Conservation (phyloP, 1,140 invertebrate genomes). For the Lucilia sericata region DNA sequence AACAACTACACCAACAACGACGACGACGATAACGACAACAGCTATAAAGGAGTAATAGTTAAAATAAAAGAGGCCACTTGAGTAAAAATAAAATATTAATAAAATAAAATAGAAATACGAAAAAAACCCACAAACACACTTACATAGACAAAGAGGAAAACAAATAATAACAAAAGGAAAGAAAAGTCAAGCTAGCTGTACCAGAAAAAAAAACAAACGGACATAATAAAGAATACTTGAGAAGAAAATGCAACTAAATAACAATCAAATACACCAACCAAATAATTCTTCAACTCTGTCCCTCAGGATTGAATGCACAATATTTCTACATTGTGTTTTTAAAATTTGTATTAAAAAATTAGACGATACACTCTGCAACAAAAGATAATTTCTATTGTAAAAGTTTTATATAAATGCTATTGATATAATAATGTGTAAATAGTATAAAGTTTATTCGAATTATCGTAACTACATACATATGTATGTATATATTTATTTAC, state of each 20-base stretch:
- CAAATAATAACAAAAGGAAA: background rate
- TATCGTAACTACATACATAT: too few relatives aligned
- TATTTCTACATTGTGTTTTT: too few relatives aligned
- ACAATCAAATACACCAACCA: background rate
- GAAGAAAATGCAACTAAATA: background rate
- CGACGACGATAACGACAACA: background rate
- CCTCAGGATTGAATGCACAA: too few relatives aligned
- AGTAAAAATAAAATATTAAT: slow-evolving; percentile 38
- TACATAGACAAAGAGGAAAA: background rate
- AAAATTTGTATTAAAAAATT: too few relatives aligned
- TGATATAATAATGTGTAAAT: too few relatives aligned
- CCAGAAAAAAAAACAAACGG: slow-evolving; percentile 9
- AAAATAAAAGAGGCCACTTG: slow-evolving; percentile 20
- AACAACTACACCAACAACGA: background rate
- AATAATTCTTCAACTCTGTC: background rate
- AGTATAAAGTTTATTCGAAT: too few relatives aligned
- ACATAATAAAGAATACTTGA: slow-evolving; percentile 26
- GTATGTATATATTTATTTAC: too few relatives aligned
- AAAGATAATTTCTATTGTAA: too few relatives aligned
- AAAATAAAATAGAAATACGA: background rate
- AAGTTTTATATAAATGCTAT: too few relatives aligned
- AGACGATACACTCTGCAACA: too few relatives aligned
- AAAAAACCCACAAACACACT: too few relatives aligned
- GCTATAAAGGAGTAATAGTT: slow-evolving; percentile 23
- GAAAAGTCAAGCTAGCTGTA: background rate